These are phyloP conservation scores for Oscheius onirici DNA, from an alignment of 2,888 invertebrate species.

Conservation along the genomic window DNA sequence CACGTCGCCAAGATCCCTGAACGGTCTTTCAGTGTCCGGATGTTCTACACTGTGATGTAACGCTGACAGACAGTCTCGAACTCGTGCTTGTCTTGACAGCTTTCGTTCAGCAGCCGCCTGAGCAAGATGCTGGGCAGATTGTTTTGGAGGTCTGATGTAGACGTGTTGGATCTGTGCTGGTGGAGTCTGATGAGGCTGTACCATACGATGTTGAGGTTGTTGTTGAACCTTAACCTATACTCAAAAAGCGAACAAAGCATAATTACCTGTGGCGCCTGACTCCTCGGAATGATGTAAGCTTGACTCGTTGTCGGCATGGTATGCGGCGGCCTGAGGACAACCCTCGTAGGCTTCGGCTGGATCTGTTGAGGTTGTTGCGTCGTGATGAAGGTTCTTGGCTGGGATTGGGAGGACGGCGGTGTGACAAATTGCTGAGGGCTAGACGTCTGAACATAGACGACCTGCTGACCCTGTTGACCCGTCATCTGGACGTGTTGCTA, in stretches of 20 bases:
- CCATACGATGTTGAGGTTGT: not conserved
- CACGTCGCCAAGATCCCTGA: constrained; percentile 38
- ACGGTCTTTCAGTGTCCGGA: constrained; percentile 39
- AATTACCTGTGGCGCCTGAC: not conserved
- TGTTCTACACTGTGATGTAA: constrained; percentile 20
- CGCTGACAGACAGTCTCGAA: constrained; percentile 27
- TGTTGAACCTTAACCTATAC: not conserved
- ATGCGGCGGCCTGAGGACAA: constrained; percentile 2
- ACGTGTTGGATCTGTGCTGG: not conserved
- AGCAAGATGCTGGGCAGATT: not conserved
- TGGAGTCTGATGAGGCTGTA: not conserved
- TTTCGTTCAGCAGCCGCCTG: not conserved
- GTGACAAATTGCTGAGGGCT: not conserved
- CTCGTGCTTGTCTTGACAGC: not conserved
- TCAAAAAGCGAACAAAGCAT: not conserved
- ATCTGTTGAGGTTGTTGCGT: not conserved
- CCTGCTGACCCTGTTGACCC: not conserved
- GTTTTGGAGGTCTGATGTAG: not conserved
- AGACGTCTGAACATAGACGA: not conserved
- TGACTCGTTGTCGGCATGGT: not conserved
- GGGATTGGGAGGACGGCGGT: not conserved
- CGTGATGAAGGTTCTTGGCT: not conserved
- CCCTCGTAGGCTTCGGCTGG: not conserved
- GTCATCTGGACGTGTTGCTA: not conserved
- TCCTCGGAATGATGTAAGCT: constrained; percentile 7